Evolutionary conservation across 2,797 vertebrate species (phyloP).

Genomic region (Gambusia yucatana): DNA sequence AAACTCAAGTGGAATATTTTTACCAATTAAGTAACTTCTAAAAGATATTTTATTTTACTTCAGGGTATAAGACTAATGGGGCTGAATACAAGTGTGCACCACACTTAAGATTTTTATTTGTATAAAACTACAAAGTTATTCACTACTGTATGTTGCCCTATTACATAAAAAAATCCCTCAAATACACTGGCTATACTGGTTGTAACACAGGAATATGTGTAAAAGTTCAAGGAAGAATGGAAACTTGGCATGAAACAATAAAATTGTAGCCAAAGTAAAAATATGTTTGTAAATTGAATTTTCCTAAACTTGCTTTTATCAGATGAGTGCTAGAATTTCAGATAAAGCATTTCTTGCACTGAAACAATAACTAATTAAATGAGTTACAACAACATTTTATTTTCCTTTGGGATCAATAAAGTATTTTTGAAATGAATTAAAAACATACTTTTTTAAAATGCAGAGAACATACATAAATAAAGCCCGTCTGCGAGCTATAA

Average conservation of each 20-base stretch:
- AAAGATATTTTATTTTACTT: neutral
- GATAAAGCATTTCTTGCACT: neutral
- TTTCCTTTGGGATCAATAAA: no score
- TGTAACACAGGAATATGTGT: neutral
- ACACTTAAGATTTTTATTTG: neutral
- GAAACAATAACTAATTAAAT: conserved; percentile 2
- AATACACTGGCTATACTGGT: neutral
- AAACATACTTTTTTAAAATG: neutral
- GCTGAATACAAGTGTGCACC: neutral
- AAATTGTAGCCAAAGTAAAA: conserved; percentile 2
- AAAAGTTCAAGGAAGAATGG: neutral
- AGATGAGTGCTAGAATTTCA: neutral
- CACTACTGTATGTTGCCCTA: neutral
- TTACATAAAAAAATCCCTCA: neutral
- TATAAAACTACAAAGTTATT: neutral
- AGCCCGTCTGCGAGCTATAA: neutral
- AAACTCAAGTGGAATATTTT: neutral
- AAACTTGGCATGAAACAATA: conserved; percentile 7
- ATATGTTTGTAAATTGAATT: neutral
- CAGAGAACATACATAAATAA: no score
- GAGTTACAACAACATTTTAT: no score
- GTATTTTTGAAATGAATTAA: no score
- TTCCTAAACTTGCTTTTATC: neutral
- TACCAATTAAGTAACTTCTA: neutral
- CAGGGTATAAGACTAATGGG: neutral